These are phyloP conservation scores for Oegoconia quadripuncta DNA, from an alignment of 2,888 invertebrate species.

Conservation along the genomic window DNA sequence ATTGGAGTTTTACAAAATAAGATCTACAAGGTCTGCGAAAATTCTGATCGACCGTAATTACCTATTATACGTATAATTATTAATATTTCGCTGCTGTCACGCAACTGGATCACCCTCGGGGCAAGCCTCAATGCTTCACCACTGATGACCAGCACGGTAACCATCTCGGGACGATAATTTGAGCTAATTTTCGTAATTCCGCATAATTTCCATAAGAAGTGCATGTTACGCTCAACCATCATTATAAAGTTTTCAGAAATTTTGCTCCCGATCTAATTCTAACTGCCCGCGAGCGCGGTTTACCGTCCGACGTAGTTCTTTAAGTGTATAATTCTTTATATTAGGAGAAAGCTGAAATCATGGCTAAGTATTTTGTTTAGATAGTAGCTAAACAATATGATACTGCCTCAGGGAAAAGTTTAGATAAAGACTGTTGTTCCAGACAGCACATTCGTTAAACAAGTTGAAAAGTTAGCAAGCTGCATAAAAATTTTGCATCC, in stretches of 20 bases:
- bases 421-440: too few species aligned
- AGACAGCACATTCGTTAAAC: too few species aligned
- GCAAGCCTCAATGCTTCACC: constrained; percentile 41
- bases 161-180: constrained; percentile 63
- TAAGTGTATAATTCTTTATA: too few species aligned
- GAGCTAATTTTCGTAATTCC: constrained; percentile 71
- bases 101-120: constrained; percentile 49
- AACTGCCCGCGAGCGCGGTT: constrained; percentile 41
- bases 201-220: constrained; percentile 62
- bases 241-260: constrained; percentile 56
- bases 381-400: too few species aligned
- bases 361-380: too few species aligned
- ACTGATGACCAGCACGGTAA: constrained; percentile 55
- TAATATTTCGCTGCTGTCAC: constrained; percentile 65
- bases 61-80: constrained; percentile 59
- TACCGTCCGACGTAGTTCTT: too few species aligned
- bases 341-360: too few species aligned
- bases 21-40: constrained; percentile 11
- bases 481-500: too few species aligned
- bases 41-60: constrained; percentile 46
- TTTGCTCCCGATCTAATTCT: constrained; percentile 44
- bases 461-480: too few species aligned
- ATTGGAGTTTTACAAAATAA: constrained; percentile 2
- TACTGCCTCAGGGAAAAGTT: too few species aligned
- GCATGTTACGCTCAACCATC: constrained; percentile 61